Evolutionary conservation across 92 coral and sea anemone genomes (phyloP).

Genomic region (Umimayanthus chanpuru): DNA sequence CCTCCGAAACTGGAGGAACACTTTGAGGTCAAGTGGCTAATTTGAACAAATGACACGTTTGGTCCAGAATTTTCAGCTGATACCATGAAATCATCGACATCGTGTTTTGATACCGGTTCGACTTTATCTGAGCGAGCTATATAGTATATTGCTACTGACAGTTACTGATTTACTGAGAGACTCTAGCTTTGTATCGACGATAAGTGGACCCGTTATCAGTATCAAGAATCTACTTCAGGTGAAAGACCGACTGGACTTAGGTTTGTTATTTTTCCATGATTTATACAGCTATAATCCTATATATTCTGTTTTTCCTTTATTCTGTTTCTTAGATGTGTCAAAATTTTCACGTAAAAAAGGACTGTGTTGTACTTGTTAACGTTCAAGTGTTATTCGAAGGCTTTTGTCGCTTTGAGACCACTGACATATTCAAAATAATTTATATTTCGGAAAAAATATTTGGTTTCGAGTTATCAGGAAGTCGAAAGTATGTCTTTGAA

Average conservation of each 20-base stretch:
- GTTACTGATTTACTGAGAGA: not conserved
- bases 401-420: not conserved
- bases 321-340: too few species aligned
- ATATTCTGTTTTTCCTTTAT: too few species aligned
- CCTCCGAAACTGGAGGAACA: not conserved
- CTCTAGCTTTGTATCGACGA: not conserved
- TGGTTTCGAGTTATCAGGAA: not conserved
- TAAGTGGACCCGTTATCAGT: not conserved
- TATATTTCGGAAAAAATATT: too few species aligned
- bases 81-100: too few species aligned
- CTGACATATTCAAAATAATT: not conserved
- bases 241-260: too few species aligned
- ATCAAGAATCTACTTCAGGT: too few species aligned
- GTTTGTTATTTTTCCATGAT: too few species aligned
- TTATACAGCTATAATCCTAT: too few species aligned
- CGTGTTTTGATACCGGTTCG: not conserved
- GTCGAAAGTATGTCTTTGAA: not conserved
- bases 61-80: conserved; percentile 13
- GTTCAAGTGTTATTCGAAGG: not conserved
- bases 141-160: not conserved
- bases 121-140: not conserved
- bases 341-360: too few species aligned
- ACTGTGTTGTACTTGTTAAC: too few species aligned
- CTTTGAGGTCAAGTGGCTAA: conserved; percentile 35
- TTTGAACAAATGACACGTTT: conserved; percentile 22